Conservation (phyloP, 2,888 invertebrate genomes). For the Chaetogeoica ovagalla region DNA sequence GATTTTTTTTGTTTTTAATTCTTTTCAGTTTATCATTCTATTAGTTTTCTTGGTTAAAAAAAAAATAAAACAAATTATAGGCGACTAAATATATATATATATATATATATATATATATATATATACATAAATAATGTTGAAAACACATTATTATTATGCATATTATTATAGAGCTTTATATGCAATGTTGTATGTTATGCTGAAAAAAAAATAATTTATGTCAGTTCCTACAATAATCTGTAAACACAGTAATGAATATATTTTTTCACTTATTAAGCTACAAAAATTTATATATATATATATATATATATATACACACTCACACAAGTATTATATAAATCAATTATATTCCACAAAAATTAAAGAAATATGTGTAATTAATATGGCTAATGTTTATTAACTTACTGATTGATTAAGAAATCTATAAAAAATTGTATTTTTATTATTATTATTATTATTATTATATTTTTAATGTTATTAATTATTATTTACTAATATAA, state of each 20-base stretch:
- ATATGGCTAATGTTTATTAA: constrained; percentile 38
- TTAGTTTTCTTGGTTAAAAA: constrained; percentile 4
- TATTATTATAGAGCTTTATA: constrained; percentile 21
- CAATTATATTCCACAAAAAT: not conserved
- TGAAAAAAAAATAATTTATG: constrained; percentile 23
- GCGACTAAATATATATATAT: constrained; percentile 2
- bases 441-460: not conserved
- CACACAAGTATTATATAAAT: not conserved
- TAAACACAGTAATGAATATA: constrained; percentile 1
- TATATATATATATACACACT: not conserved
- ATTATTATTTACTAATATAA: constrained; percentile 42
- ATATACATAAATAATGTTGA: not conserved
- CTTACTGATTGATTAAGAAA: not conserved
- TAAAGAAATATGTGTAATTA: not conserved
- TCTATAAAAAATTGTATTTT: constrained; percentile 24
- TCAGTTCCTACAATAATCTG: constrained; percentile 42
- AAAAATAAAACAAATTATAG: not conserved
- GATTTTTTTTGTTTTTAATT: constrained; percentile 24
- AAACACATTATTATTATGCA: not conserved
- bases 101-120: not conserved
- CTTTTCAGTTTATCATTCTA: constrained; percentile 17
- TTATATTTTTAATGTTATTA: constrained; percentile 28
- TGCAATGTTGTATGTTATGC: constrained; percentile 13
- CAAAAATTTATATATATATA: not conserved
- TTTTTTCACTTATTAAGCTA: constrained; percentile 9